Percentiles rank a stretch among this genome's conserved stretches.
These are phyloP conservation scores for Rhipidura dahli DNA, from an alignment of 2,113 vertebrate species.

Conservation along the genomic window DNA sequence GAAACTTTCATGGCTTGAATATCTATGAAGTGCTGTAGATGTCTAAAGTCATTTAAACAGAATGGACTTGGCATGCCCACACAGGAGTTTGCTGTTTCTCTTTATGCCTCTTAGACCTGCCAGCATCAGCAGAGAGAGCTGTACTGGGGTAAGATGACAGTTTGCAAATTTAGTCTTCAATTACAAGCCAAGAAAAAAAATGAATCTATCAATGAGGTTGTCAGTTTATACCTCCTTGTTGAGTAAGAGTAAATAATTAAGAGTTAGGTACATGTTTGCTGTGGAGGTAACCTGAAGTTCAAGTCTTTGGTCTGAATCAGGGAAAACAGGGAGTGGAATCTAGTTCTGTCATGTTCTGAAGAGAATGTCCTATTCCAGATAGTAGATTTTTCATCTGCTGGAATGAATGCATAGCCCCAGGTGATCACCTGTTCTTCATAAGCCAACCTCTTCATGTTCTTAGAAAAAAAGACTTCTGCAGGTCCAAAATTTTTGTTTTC, in stretches of 20 bases:
- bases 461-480: background rate
- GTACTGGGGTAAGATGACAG: background rate
- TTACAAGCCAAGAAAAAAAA: background rate
- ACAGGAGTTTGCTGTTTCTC: background rate
- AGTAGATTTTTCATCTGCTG: background rate
- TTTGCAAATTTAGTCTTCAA: background rate
- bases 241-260: background rate
- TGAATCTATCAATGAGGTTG: background rate
- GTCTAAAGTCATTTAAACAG: background rate
- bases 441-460: background rate
- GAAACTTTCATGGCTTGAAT: background rate
- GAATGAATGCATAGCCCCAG: slow-evolving; percentile 15
- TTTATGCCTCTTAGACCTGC: background rate
- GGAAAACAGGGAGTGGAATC: background rate
- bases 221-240: background rate
- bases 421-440: background rate
- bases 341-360: slow-evolving; percentile 14
- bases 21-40: background rate
- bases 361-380: background rate
- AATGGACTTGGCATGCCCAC: background rate
- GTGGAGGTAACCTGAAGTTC: slow-evolving; percentile 33
- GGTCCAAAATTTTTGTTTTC: background rate
- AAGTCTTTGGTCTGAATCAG: background rate
- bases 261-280: background rate
- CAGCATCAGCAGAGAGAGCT: background rate